Percentiles rank a stretch among this genome's conserved stretches.
Evolutionary conservation across 1,140 invertebrate species (phyloP).

Genomic region (Drosophila elegans): DNA sequence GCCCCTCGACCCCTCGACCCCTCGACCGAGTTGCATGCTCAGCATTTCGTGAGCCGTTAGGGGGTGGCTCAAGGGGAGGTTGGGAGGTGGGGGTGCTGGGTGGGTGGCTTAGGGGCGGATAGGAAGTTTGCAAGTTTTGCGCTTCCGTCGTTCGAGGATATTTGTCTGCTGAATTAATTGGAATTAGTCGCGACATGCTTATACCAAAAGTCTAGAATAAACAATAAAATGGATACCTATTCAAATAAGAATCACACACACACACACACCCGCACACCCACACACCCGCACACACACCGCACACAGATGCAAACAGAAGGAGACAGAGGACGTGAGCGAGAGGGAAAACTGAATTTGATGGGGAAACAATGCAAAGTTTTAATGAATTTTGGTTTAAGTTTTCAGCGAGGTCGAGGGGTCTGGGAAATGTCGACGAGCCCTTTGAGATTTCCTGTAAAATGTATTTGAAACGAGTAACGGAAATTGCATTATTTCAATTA

Average conservation of each 20-base stretch:
- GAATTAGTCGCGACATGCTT: conserved; percentile 83
- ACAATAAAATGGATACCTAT: conserved; percentile 83
- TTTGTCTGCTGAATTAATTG: conserved; percentile 83
- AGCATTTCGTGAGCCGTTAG: conserved; percentile 47
- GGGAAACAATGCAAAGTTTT: conserved; percentile 81
- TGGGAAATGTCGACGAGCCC: conserved; percentile 49
- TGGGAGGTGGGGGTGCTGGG: not conserved
- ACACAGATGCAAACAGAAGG: conserved; percentile 9
- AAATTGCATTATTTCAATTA: conserved; percentile 84
- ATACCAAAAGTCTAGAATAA: conserved; percentile 82
- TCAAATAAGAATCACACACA: conserved; percentile 68
- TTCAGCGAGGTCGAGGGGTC: conserved; percentile 54
- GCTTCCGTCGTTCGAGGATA: conserved; percentile 76
- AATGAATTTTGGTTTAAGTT: conserved; percentile 84
- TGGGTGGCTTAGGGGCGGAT: conserved; percentile 1
- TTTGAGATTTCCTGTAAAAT: conserved; percentile 81
- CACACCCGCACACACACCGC: conserved; percentile 29
- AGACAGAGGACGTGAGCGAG: conserved; percentile 29
- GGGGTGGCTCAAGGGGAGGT: not conserved
- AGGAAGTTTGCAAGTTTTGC: conserved; percentile 55
- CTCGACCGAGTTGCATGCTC: conserved; percentile 58
- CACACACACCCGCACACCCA: conserved; percentile 30
- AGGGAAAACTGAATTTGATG: conserved; percentile 35
- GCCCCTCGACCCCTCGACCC: conserved; percentile 3
- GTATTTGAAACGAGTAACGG: conserved; percentile 82